Base-by-base conservation (phyloP, 30 jellyfish, hydroid and myxozoan genomes). In the Hydra vulgaris region DNA sequence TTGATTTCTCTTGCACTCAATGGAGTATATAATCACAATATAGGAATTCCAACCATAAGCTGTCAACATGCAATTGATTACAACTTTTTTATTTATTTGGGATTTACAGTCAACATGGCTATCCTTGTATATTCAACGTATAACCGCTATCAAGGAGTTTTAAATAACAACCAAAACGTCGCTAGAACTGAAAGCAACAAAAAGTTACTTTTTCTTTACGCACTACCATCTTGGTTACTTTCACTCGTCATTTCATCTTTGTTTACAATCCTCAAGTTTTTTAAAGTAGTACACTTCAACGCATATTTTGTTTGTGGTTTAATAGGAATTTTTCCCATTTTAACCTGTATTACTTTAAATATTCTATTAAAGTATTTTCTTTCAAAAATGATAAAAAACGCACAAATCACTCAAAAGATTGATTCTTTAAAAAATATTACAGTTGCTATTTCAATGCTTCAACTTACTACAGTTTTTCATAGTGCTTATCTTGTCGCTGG, bases 81-180 rank as follows among this genome's bases (percentile, higher is more conserved):
- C 25, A 16, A 15, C 85, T 78, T 78, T 61, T 78, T 78, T 22
- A 8, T 78, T 40, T 78, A 27, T 25, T 7, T 78, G 56, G 85
- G 85, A 0, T 27, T 78, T 25, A 20, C 85, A 12, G 54, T 78
- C 77, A 78, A 78, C 54, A 78, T 78, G 85, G 54, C 68, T 8
- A 66, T 78, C 17, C 76, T 78, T 18, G 76, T 78, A 8, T 27
- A 40, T 61, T 16, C 76, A 4, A 78, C 85, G 18, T 78, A 78
- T 23, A 17, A 18, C 21, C 25, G 85, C 15, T 27, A 18, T 19
- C 79, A 23, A 0, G 85, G 79, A 22, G 54, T 78, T 7, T n/a
- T 8, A 54, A 78, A 19, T 8, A 17, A 15, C 17, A 20, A 22
- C n/a, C 7, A 78, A 8, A 55, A 61, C 21, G 25, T 27, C 7